A percentile compares a stretch with the other conserved stretches of the same genome.
Conservation (phyloP, 2,113 vertebrate genomes). For the Barbus barbus region DNA sequence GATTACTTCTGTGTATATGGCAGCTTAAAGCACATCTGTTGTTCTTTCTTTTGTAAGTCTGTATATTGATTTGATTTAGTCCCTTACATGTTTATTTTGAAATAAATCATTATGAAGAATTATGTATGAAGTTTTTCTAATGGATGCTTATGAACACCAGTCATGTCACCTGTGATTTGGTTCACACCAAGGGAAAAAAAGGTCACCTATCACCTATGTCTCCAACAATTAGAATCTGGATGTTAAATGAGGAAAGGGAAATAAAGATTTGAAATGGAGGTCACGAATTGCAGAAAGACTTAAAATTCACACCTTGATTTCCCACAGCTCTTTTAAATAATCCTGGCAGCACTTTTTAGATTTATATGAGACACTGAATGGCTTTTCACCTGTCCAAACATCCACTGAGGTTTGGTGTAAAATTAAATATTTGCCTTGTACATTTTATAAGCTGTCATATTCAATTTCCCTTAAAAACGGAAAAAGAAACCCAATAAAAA, state of each 20-base stretch:
- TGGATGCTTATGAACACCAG: neutral
- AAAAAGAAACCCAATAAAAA: slow-evolving; percentile 20
- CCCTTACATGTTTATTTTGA: slow-evolving; percentile 34
- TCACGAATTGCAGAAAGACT: neutral
- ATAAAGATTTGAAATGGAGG: neutral
- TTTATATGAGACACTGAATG: neutral
- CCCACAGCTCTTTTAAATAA: slow-evolving; percentile 1
- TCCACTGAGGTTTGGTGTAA: neutral
- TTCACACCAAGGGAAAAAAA: neutral
- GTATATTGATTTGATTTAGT: slow-evolving; percentile 43
- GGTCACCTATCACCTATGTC: neutral
- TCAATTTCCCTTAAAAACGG: neutral
- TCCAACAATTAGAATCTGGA: neutral
- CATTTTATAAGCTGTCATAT: neutral
- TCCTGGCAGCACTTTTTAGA: neutral
- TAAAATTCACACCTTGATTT: slow-evolving; percentile 4
- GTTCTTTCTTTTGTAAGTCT: slow-evolving; percentile 33
- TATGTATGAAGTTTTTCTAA: slow-evolving; percentile 17
- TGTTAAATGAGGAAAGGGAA: neutral
- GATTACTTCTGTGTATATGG: slow-evolving; percentile 46
- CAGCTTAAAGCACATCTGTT: slow-evolving; percentile 47
- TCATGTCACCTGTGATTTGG: neutral
- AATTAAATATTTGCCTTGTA: neutral
- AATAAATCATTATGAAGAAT: slow-evolving; percentile 43
- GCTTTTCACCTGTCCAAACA: neutral